These are phyloP conservation scores for Misgurnus anguillicaudatus DNA, from an alignment of 2,113 vertebrate species.

Conservation along the genomic window DNA sequence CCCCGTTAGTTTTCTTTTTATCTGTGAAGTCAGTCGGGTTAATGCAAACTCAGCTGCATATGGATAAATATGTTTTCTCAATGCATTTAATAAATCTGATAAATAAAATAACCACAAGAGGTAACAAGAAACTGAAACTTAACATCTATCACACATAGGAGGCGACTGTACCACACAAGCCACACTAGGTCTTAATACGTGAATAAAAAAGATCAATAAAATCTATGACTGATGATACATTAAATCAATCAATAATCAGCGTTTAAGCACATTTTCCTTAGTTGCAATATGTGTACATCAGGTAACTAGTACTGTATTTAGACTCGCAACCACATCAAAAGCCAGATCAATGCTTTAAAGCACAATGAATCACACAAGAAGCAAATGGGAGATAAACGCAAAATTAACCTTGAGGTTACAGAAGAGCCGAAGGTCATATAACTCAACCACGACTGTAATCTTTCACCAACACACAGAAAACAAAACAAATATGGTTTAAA, in stretches of 20 bases:
- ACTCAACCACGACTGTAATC: constrained; percentile 13
- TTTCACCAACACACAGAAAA: neutral
- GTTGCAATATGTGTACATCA: neutral
- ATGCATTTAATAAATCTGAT: neutral
- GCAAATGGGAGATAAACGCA: neutral
- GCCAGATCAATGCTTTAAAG: neutral
- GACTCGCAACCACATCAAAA: neutral
- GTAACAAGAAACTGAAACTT: neutral
- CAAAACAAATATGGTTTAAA: neutral
- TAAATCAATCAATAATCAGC: neutral
- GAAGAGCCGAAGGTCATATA: constrained; percentile 20
- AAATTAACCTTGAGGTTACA: constrained; percentile 33
- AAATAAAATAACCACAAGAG: neutral
- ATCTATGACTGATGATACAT: neutral
- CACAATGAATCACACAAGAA: neutral
- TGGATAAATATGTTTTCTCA: constrained; percentile 1
- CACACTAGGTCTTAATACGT: neutral
- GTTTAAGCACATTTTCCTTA: too few species aligned
- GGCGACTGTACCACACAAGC: neutral
- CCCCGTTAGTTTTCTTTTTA: neutral
- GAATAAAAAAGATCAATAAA: neutral
- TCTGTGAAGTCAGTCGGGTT: neutral
- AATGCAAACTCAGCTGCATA: neutral
- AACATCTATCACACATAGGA: neutral
- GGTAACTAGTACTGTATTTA: neutral